Evolutionary conservation across 2,888 invertebrate species (phyloP), one percentile per base, ranked within the genome.

Genomic region (Autographa pulchrina): DNA sequence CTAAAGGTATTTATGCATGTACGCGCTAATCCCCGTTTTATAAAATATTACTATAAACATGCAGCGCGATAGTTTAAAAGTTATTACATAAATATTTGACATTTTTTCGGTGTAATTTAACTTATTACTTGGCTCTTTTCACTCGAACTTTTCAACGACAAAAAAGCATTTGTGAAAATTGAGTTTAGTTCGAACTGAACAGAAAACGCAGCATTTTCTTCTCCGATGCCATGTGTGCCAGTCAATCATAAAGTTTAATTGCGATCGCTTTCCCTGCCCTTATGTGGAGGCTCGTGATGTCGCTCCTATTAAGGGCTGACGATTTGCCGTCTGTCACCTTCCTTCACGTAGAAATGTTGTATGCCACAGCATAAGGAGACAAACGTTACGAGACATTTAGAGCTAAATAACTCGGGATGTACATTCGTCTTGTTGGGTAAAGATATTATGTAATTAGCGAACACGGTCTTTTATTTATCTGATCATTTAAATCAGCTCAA

Each of bases 171-270:
- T 5, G 2, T 48, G 1, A 7, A 5, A 48, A 16, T 48, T n/a
- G 0, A 0, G n/a, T 11, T n/a, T 48, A 48, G n/a, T 48, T 48
- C n/a, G 16, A 6, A n/a, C 6, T 48, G 6, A 48, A 8, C 48
- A 48, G 48, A 48, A 48, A n/a, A 16, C 16, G 25, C 20, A 48
- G 11, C 38, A 66, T 63, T 81, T 66, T 56, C 68, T 65, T 64
- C 60, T 62, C 63, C 60, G 69, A 68, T 65, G 69, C 66, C 78
- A 81, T 82, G 84, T 73, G 83, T 82, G 85, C 80, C 68, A 83
- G 90, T 90, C 89, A 89, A 89, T 92, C 92, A 91, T 89, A 89
- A 86, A 89, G 83, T 85, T 89, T 88, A 88, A 89, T 89, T 87
- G 89, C 84, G 77, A 81, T 82, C 84, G 87, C 92, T 92, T 91